Conservation (phyloP, 2,888 invertebrate species). For the Tenthredo notha region DNA sequence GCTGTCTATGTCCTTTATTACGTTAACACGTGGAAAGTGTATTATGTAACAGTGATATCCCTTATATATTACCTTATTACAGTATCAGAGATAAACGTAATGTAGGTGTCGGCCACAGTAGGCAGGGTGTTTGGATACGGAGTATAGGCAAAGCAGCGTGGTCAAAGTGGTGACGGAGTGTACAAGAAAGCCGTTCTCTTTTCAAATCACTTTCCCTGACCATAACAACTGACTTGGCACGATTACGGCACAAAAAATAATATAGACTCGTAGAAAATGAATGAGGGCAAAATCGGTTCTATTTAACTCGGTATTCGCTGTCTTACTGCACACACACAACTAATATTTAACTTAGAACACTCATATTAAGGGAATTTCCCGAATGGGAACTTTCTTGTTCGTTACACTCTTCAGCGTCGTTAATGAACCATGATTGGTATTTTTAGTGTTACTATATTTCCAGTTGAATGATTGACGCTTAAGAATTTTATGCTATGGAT, state of each 20-base stretch:
- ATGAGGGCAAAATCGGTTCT: slow-evolving; percentile 32
- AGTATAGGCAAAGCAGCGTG: background rate
- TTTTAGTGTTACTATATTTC: background rate
- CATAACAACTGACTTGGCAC: slow-evolving; percentile 45
- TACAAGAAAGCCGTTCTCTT: slow-evolving; percentile 70
- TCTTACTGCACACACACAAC: background rate
- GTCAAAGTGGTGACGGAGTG: background rate
- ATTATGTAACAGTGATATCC: slow-evolving; percentile 8
- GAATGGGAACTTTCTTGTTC: background rate
- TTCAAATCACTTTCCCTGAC: slow-evolving; percentile 70
- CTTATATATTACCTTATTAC: background rate
- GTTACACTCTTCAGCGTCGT: background rate
- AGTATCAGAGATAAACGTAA: slow-evolving; percentile 23
- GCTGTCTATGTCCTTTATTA: background rate
- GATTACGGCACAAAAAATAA: slow-evolving; percentile 44
- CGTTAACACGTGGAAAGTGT: background rate
- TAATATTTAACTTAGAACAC: background rate
- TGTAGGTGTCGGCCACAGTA: background rate
- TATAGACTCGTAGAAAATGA: slow-evolving; percentile 21
- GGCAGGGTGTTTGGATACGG: background rate
- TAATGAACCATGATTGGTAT: background rate
- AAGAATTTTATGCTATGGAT: background rate
- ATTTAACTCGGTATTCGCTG: background rate
- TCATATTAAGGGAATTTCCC: background rate
- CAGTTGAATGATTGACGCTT: background rate